These are phyloP conservation scores for Mormoops blainvillei DNA, from an alignment of 2,113 vertebrate genomes.

Conservation along the genomic window DNA sequence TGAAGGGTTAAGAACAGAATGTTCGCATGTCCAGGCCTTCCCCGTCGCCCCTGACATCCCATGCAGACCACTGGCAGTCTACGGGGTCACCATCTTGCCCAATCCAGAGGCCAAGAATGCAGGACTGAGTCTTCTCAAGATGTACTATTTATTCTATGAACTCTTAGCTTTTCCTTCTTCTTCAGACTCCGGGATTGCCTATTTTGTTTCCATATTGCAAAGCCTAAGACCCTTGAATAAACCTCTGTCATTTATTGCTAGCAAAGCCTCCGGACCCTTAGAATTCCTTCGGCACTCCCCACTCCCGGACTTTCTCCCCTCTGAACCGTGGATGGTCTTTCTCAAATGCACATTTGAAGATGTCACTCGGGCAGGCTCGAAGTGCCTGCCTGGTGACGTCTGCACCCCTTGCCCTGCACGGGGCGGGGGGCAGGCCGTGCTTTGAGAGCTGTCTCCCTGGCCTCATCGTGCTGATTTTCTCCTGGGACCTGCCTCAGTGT, in stretches of 20 bases:
- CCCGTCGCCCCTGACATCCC: background rate
- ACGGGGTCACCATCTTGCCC: background rate
- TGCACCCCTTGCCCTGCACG: background rate
- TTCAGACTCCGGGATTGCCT: background rate
- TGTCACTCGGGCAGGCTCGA: background rate
- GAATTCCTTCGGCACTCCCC: background rate
- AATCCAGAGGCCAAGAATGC: background rate
- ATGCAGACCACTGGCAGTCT: background rate
- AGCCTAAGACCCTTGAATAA: background rate
- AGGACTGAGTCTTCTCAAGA: background rate
- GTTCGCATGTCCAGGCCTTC: background rate
- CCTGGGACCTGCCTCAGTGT: no score
- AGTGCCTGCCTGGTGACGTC: background rate
- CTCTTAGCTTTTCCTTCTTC: background rate
- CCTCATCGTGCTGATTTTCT: background rate
- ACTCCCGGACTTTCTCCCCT: background rate
- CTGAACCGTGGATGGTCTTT: background rate
- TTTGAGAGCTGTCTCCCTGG: background rate
- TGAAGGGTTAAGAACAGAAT: background rate
- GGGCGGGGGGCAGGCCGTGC: background rate
- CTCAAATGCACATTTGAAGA: background rate
- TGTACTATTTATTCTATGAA: background rate
- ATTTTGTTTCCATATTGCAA: background rate
- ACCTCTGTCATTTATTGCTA: background rate
- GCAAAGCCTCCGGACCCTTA: background rate